These are phyloP conservation scores for Hydroisotoma schaefferi DNA, from an alignment of 2,888 invertebrate species.

Conservation along the genomic window DNA sequence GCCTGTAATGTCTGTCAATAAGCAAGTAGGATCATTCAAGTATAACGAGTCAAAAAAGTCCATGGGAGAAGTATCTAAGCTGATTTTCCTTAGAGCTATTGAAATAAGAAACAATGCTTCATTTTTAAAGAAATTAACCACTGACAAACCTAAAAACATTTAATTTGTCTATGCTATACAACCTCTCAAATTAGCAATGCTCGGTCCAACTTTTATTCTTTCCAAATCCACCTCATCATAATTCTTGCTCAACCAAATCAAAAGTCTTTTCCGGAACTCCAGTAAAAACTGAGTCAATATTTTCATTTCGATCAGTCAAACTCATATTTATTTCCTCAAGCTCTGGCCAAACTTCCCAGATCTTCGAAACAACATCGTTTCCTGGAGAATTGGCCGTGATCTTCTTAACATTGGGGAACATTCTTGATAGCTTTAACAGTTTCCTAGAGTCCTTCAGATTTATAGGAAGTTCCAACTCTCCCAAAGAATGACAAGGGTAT, in stretches of 20 bases:
- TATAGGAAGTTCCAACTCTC: conserved; percentile 25
- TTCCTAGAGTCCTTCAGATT: conserved; percentile 22
- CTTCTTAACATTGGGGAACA: conserved; percentile 28
- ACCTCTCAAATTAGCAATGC: conserved; percentile 34
- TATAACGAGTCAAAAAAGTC: conserved; percentile 18
- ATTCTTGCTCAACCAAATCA: conserved; percentile 15
- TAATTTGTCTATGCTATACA: too few relatives aligned
- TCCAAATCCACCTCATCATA: conserved; percentile 31
- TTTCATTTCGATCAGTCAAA: conserved; percentile 25
- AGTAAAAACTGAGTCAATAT: conserved; percentile 31
- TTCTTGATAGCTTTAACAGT: conserved; percentile 17
- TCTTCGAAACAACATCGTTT: conserved; percentile 20
- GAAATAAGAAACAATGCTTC: too few relatives aligned
- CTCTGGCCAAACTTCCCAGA: conserved; percentile 34
- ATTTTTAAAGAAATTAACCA: background rate
- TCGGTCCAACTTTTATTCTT: conserved; percentile 27
- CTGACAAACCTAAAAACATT: too few relatives aligned
- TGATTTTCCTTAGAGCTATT: conserved; percentile 26
- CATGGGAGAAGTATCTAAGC: conserved; percentile 27
- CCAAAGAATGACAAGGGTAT: conserved; percentile 26
- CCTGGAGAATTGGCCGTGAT: conserved; percentile 23
- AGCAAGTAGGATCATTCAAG: conserved; percentile 26
- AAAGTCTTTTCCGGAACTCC: conserved; percentile 29
- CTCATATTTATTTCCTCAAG: conserved; percentile 26
- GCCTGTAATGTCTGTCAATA: conserved; percentile 32